A percentile compares a stretch with the other conserved stretches of the same genome.
Conservation (phyloP, 2,888 invertebrate species). For the Agonopterix alstromeriana region DNA sequence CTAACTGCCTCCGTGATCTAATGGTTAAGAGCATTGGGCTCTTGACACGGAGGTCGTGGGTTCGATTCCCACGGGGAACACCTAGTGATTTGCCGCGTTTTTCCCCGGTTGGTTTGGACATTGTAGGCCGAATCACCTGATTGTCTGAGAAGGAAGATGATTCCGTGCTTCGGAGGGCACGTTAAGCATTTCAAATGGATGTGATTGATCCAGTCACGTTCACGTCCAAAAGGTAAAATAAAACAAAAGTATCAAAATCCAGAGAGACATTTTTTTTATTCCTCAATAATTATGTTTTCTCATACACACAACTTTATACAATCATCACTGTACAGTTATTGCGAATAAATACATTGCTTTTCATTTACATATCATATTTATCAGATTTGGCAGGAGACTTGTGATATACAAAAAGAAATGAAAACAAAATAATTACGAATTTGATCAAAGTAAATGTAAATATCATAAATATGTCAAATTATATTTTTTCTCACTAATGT, state of each 20-base stretch:
- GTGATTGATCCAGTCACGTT: too few relatives aligned
- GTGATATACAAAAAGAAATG: background rate
- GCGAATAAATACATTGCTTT: conserved; percentile 69
- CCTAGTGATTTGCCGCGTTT: too few relatives aligned
- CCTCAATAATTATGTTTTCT: conserved; percentile 39
- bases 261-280: conserved; percentile 66
- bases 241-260: conserved; percentile 45
- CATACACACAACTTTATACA: conserved; percentile 55
- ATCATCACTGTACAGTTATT: conserved; percentile 61
- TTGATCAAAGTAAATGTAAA: background rate
- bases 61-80: too few relatives aligned
- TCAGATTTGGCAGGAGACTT: conserved; percentile 28
- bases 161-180: too few relatives aligned
- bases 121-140: too few relatives aligned
- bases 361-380: conserved; percentile 17
- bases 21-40: too few relatives aligned
- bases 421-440: background rate
- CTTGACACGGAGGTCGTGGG: too few relatives aligned
- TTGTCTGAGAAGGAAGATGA: too few relatives aligned
- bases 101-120: too few relatives aligned
- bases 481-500: conserved; percentile 11
- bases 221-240: conserved; percentile 13
- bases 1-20: too few relatives aligned
- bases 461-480: conserved; percentile 7
- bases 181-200: too few relatives aligned